A percentile compares a stretch with the other conserved stretches of the same genome.
These are phyloP conservation scores for Phalacrocorax pelagicus DNA, from an alignment of 2,113 vertebrate genomes.

Conservation along the genomic window DNA sequence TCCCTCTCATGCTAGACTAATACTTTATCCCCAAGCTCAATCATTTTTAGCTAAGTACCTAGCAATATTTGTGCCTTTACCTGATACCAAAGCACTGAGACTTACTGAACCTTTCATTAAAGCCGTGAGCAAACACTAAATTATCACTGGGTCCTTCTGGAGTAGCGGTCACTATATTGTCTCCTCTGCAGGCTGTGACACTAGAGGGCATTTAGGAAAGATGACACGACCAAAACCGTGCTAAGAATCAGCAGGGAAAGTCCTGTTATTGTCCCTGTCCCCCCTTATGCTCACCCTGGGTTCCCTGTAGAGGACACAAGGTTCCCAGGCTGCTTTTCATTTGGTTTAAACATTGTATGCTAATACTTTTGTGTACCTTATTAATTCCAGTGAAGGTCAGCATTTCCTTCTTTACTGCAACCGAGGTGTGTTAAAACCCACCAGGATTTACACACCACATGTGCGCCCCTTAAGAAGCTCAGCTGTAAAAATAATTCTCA, in stretches of 20 bases:
- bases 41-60: background rate
- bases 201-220: background rate
- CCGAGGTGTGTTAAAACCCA: background rate
- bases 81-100: background rate
- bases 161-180: background rate
- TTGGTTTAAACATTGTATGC: background rate
- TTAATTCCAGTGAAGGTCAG: background rate
- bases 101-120: background rate
- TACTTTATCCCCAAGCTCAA: background rate
- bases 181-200: background rate
- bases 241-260: background rate
- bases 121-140: background rate
- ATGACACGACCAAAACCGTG: background rate
- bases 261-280: rapidly evolving
- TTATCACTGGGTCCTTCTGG: background rate
- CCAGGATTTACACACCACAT: background rate
- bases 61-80: background rate
- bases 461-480: background rate
- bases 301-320: background rate
- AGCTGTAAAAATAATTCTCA: constrained; percentile 61
- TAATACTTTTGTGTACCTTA: background rate
- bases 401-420: background rate
- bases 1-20: background rate
- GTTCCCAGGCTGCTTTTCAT: background rate
- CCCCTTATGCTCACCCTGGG: background rate